A percentile compares a stretch with the other conserved stretches of the same genome.
phyloP scores from a whole-genome alignment of 2,797 vertebrate genomes.

The Rhodeus uyekii region DNA sequence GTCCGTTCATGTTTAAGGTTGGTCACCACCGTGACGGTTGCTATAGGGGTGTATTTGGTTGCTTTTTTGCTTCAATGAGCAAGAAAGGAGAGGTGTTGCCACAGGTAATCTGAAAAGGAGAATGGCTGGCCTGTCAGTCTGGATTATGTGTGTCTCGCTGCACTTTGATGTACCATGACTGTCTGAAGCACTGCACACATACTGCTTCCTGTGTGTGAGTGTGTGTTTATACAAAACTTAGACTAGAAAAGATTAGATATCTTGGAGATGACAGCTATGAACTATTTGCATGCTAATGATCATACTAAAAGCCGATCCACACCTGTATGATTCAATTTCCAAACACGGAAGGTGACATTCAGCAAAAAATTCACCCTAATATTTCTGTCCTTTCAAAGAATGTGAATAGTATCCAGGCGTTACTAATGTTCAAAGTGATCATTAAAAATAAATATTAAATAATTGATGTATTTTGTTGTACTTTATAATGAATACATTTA shows the following conservation, averaged over 20 bases:
- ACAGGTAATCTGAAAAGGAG: slow-evolving; percentile 58
- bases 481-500: neutral
- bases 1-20: slow-evolving; percentile 13
- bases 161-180: slow-evolving; percentile 71
- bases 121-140: slow-evolving; percentile 67
- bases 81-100: slow-evolving; percentile 59
- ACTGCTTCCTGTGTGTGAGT: slow-evolving; percentile 6
- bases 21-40: slow-evolving; percentile 35
- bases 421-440: neutral
- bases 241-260: neutral
- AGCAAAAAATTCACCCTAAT: neutral
- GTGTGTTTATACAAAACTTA: slow-evolving; percentile 15
- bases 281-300: slow-evolving; percentile 2
- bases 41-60: slow-evolving; percentile 52
- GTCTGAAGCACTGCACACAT: slow-evolving; percentile 30
- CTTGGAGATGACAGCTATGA: neutral
- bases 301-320: neutral
- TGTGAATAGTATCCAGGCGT: neutral
- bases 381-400: neutral
- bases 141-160: slow-evolving; percentile 68
- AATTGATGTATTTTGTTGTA: neutral
- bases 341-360: neutral
- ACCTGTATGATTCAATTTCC: neutral
- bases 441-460: too few species aligned
- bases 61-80: slow-evolving; percentile 66